Base-by-base conservation (phyloP, 1,140 invertebrate genomes). In the Zaprionus kolodkinae region DNA sequence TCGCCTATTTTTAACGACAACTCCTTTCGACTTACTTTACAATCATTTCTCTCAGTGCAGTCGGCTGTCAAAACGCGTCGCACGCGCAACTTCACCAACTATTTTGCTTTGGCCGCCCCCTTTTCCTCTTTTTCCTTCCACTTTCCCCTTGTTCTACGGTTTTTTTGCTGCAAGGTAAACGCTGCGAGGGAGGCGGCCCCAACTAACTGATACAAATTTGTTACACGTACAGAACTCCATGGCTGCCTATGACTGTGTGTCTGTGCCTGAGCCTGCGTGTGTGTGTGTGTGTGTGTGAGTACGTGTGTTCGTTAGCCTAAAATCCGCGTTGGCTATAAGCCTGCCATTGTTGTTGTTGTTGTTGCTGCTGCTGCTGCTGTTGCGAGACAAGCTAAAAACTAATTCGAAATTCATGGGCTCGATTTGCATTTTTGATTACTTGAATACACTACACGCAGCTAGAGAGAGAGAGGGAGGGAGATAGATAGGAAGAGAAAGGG, bases 391-490 rank as follows among this genome's bases (percentile, higher is more conserved):
- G 84, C 84, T 88, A 81, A 88, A 88, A 88, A 88, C 85, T 88
- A 88, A 88, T 88, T 84, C 85, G 85, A 89, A 88, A 88, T 88
- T 88, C 84, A 88, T 88, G 84, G 84, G 84, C 84, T 88, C 84
- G 84, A 88, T 88, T 88, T 88, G 84, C 84, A 88, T 88, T 88
- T 88, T 88, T 88, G 84, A 88, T 88, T 88, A 88, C 84, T 88
- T 78, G 78, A 88, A 89, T 84, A 88, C 80, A 80, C 73, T 76
- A 63, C 64, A 79, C 30, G 67, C 45, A 75, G 56, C 52, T 30
- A 33, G 54, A 55, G 21, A 6, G 6, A 13, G 25, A 48, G 7
- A n/a, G 25, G 9, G 2, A 21, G 21, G 21, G 21, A 1, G 38
- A 55, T 30, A 33, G 54, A 55, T 12, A 6, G 6, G 9, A 13